Conservation (phyloP, 2,113 vertebrate species). For the Chitala chitala region DNA sequence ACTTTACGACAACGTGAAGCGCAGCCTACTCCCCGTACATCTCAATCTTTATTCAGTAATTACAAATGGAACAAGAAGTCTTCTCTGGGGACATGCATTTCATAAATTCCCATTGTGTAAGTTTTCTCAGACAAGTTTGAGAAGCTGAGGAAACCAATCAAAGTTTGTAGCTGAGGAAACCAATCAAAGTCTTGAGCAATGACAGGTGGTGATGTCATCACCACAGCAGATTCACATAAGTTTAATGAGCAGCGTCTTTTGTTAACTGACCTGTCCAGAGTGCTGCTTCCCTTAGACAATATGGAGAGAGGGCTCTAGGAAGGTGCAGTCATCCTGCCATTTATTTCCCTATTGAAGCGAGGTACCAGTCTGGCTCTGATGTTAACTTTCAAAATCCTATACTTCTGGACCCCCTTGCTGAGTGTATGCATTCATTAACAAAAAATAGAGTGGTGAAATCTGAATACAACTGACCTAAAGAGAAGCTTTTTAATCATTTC, state of each 20-base stretch:
- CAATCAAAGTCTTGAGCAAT: neutral
- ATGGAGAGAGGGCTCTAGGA: neutral
- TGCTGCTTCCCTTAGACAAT: no score
- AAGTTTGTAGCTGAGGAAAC: neutral
- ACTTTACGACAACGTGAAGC: neutral
- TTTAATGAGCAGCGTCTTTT: constrained; percentile 15
- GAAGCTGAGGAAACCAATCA: neutral
- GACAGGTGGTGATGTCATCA: neutral
- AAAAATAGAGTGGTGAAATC: no score
- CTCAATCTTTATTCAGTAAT: neutral
- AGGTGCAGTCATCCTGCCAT: neutral
- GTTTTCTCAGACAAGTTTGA: neutral
- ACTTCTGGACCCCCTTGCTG: no score
- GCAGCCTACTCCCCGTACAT: neutral
- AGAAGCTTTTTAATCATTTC: no score
- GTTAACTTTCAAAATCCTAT: no score
- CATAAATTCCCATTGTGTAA: neutral
- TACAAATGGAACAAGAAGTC: neutral
- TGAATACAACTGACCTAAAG: no score
- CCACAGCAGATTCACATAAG: neutral
- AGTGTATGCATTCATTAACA: no score
- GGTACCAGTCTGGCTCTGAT: no score
- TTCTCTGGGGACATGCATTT: neutral
- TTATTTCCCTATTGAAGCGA: constrained; percentile 7
- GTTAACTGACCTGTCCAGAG: constrained; percentile 29